phyloP scores from a whole-genome alignment of 64 coral and sea anemone genomes.

The Porites lutea region DNA sequence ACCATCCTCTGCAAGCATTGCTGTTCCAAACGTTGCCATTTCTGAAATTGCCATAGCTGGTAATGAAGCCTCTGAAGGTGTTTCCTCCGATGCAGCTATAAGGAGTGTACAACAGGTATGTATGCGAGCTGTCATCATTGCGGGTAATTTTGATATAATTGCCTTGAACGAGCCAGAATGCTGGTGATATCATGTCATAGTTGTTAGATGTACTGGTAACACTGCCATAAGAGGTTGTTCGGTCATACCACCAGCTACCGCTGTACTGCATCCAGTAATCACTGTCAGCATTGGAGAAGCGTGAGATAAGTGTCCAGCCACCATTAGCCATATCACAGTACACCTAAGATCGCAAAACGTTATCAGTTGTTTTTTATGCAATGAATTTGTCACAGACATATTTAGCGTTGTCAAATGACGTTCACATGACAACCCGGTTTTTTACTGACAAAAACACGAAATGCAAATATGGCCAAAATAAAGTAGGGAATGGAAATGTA shows the following conservation, averaged over 20 bases:
- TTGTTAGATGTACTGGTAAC: slow-evolving; percentile 41
- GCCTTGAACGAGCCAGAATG: slow-evolving; percentile 55
- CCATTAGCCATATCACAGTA: slow-evolving; percentile 69
- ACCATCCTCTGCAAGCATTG: slow-evolving; percentile 41
- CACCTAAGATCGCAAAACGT: too few species aligned
- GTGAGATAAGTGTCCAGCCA: slow-evolving; percentile 70
- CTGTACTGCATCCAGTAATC: slow-evolving; percentile 53
- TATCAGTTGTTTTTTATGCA: too few species aligned
- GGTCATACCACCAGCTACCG: slow-evolving; percentile 62
- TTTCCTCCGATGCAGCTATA: slow-evolving; percentile 16
- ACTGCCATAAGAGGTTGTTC: slow-evolving; percentile 28
- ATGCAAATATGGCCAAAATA: too few species aligned
- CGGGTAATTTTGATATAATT: slow-evolving; percentile 45
- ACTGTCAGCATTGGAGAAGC: slow-evolving; percentile 64
- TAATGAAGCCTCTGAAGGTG: slow-evolving; percentile 39
- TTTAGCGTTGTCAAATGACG: too few species aligned
- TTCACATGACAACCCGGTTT: too few species aligned
- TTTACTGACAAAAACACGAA: too few species aligned
- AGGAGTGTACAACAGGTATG: slow-evolving; percentile 20
- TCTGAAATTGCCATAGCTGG: slow-evolving; percentile 45
- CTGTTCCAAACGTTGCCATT: slow-evolving; percentile 28
- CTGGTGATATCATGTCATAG: slow-evolving; percentile 63
- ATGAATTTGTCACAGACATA: too few species aligned
- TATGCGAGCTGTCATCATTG: slow-evolving; percentile 47
- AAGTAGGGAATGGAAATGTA: too few species aligned